Evolutionary conservation across 2,113 vertebrate species (phyloP).

Genomic region (Lagopus leucura): DNA sequence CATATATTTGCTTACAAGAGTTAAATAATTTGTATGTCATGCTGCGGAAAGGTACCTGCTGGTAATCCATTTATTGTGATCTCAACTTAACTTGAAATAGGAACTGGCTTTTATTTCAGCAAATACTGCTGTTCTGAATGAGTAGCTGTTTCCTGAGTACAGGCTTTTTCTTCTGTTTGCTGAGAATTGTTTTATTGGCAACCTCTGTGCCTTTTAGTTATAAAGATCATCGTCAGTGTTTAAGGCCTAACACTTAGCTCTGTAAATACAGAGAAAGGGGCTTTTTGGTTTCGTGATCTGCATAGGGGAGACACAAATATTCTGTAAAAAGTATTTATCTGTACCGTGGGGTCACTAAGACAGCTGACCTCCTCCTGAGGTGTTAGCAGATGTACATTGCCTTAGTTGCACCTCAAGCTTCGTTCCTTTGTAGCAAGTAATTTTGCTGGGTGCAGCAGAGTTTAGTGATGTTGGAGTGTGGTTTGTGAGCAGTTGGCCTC

Average conservation of each 20-base stretch:
- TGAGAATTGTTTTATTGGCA: background rate
- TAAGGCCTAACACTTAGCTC: background rate
- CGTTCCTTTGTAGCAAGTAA: background rate
- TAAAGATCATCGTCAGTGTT: background rate
- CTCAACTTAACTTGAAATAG: background rate
- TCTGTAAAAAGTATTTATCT: background rate
- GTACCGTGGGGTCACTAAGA: background rate
- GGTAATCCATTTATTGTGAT: background rate
- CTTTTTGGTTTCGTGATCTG: background rate
- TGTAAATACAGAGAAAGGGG: background rate
- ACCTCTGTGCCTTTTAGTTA: background rate
- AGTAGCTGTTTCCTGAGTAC: background rate
- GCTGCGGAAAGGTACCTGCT: background rate
- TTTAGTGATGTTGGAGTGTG: accelerated
- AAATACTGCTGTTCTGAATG: background rate
- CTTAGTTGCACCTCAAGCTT: too few species aligned
- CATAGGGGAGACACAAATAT: background rate
- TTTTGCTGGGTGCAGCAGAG: background rate
- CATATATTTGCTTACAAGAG: background rate
- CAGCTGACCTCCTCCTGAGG: background rate
- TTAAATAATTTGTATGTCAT: background rate
- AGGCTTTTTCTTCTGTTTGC: background rate
- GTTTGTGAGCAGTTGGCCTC: background rate
- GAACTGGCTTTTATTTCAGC: background rate
- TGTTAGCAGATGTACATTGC: accelerated